Conservation (phyloP, 2,888 invertebrate genomes). For the Stomorhina lunata region DNA sequence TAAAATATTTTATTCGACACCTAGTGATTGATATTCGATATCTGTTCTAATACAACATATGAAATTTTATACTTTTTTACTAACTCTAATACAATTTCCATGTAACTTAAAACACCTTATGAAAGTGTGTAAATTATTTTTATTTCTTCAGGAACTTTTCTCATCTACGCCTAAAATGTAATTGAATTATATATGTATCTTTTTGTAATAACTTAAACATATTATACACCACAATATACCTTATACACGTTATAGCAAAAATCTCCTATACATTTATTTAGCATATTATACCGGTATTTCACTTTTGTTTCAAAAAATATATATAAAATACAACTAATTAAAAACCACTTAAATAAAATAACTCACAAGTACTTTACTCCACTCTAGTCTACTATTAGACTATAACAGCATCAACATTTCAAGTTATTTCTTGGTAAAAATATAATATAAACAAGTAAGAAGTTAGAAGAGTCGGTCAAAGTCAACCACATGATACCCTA, state of each 20-base stretch:
- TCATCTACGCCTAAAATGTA: background rate
- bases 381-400: too few species aligned
- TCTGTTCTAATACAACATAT: too few species aligned
- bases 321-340: slow-evolving; percentile 64
- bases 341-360: slow-evolving; percentile 61
- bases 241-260: slow-evolving; percentile 4
- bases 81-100: too few species aligned
- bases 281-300: background rate
- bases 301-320: background rate
- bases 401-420: slow-evolving; percentile 37
- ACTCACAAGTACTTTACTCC: slow-evolving; percentile 59
- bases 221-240: slow-evolving; percentile 11
- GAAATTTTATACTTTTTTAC: too few species aligned
- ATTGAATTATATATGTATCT: background rate
- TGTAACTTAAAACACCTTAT: background rate
- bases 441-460: background rate
- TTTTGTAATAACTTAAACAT: background rate
- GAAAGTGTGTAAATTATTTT: background rate
- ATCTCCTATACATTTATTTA: background rate
- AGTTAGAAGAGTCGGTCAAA: too few species aligned
- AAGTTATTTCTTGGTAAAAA: slow-evolving; percentile 43
- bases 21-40: too few species aligned
- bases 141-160: background rate
- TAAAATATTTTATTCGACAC: too few species aligned
- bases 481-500: too few species aligned